Base-by-base conservation (phyloP, 2,888 invertebrate genomes). In the Caenorhabditis auriculariae region DNA sequence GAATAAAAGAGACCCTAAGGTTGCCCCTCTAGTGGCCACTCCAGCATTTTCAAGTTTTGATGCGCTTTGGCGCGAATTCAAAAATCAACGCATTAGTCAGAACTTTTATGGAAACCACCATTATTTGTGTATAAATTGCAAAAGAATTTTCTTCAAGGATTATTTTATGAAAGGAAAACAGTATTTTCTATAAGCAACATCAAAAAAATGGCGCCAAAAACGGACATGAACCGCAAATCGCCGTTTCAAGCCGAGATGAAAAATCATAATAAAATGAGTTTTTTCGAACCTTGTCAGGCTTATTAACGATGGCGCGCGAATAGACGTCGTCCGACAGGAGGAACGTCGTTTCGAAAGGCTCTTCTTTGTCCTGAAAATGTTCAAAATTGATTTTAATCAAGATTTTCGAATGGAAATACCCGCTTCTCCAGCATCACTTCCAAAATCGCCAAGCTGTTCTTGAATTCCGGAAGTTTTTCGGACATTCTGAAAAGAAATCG, bases 401-500 rank as follows among this genome's bases (percentile, higher is more conserved):
- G 38, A 23, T 19, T 72, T 55, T 26, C 37, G 9, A 62, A 9
- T 27, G 15, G 15, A 6, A 26, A 4, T 26, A 58, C 62, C 37
- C 59, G 61, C 46, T 66, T 69, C 51, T 66, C 66, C 15, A 64
- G 86, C 83, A 92, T 88, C 77, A 89, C 88, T 70, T 91, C 89
- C 76, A 93, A 91, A 15, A 91, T 89, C 51, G 88, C 87, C 68
- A 96, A 86, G 83, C 68, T 70, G 49, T 61, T 69, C 27, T 65
- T 50, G 53, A 69, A 72, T 42, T 74, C 74, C 4, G 74, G 74
- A n/a, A 74, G 47, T 52, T 72, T 74, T 24, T 69, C 71, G 19
- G 38, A 27, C 64, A 74, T 60, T 37, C 64, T 49, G 12, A 56
- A 23, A 43, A 24, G 5, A 6, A 12, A 44, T 15, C 2, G 2